phyloP scores from a whole-genome alignment of 2,113 vertebrate species.

The Corvus hawaiiensis region DNA sequence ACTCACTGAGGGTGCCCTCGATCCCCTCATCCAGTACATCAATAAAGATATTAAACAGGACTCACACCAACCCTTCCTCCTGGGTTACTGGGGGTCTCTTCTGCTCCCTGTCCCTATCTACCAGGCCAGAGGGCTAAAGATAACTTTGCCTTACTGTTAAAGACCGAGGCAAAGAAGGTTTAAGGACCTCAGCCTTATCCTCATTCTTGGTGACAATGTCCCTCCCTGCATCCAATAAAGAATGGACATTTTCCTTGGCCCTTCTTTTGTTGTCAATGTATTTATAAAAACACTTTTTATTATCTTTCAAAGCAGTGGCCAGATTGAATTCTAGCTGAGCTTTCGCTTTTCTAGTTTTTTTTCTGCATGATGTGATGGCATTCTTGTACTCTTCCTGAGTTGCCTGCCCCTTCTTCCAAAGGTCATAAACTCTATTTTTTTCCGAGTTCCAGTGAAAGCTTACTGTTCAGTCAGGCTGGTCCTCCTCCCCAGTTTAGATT shows the following conservation, averaged over 20 bases:
- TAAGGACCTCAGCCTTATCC: not conserved
- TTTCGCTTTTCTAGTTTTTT: not conserved
- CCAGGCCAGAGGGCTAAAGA: not conserved
- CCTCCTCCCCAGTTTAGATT: not conserved
- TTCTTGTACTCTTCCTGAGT: not conserved
- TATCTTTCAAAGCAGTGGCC: not conserved
- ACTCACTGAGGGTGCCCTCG: rapidly evolving
- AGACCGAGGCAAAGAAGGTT: not conserved
- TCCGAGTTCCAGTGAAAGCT: not conserved
- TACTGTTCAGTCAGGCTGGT: not conserved
- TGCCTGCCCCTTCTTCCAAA: not conserved
- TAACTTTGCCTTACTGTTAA: not conserved
- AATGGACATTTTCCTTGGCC: not conserved
- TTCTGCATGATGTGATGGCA: not conserved
- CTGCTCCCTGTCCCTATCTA: not conserved
- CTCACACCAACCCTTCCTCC: not conserved
- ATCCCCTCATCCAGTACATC: not conserved
- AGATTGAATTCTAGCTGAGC: not conserved
- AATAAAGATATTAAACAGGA: not conserved
- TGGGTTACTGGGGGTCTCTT: not conserved
- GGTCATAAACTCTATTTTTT: not conserved
- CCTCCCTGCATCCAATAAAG: not conserved
- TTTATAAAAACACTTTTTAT: not conserved
- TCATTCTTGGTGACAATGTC: not conserved
- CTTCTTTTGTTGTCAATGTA: not conserved